These are phyloP conservation scores for Enteromius unitaeniatus DNA, from an alignment of 2,797 vertebrate genomes.

Conservation along the genomic window DNA sequence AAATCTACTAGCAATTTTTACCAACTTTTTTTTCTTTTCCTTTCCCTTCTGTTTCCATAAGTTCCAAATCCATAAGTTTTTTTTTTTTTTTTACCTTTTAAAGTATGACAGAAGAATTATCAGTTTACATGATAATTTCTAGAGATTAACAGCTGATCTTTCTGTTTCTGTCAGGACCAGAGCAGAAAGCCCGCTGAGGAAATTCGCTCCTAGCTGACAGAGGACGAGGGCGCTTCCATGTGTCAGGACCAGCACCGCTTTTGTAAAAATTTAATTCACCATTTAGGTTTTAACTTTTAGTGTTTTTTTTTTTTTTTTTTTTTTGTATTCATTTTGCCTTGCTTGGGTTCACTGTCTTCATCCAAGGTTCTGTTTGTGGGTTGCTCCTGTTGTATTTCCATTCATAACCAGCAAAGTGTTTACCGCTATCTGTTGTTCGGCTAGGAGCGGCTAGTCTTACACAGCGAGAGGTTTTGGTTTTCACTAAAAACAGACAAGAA, in stretches of 20 bases:
- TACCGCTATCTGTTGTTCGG: background rate
- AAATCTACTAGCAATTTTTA: no score
- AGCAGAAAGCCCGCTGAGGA: constrained; percentile 78
- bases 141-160: background rate
- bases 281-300: constrained; percentile 26
- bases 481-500: background rate
- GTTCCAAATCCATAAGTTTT: background rate
- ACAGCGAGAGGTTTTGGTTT: background rate
- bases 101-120: background rate
- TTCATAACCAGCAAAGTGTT: constrained; percentile 25
- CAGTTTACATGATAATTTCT: background rate
- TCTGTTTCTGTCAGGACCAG: constrained; percentile 72
- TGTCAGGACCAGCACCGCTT: constrained; percentile 65
- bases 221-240: constrained; percentile 54
- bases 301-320: background rate
- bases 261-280: constrained; percentile 55
- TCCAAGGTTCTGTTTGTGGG: constrained; percentile 11
- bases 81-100: background rate
- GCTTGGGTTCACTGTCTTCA: constrained; percentile 31
- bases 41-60: background rate
- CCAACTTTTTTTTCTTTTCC: background rate
- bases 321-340: background rate
- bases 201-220: constrained; percentile 70
- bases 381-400: constrained; percentile 32
- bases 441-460: background rate